phyloP scores from a whole-genome alignment of 2,888 invertebrate species.

The Ophraella communa region DNA sequence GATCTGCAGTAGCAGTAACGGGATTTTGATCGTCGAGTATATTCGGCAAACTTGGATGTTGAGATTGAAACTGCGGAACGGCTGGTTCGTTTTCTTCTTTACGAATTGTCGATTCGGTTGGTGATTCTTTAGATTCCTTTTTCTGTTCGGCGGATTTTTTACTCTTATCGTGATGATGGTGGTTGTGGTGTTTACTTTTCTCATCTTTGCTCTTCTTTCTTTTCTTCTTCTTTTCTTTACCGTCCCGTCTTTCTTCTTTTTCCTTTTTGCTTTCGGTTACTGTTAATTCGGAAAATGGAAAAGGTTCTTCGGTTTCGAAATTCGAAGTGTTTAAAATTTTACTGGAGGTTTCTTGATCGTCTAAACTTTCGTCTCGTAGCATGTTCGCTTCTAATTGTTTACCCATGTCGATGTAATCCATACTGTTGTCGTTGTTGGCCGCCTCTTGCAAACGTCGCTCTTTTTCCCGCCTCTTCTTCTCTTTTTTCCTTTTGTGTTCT shows the following conservation, averaged over 20 bases:
- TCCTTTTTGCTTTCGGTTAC: constrained; percentile 47
- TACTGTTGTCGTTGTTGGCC: constrained; percentile 74
- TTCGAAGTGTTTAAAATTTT: constrained; percentile 56
- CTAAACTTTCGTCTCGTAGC: constrained; percentile 71
- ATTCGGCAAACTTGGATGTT: constrained; percentile 69
- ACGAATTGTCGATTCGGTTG: constrained; percentile 43
- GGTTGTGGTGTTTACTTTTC: constrained; percentile 72
- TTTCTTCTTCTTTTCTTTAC: constrained; percentile 83
- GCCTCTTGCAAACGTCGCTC: constrained; percentile 62
- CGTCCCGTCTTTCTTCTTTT: constrained; percentile 64
- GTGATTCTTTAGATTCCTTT: constrained; percentile 37
- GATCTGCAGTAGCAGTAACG: constrained; percentile 61
- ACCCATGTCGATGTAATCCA: constrained; percentile 82
- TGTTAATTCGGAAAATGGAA: constrained; percentile 31
- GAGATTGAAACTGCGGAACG: constrained; percentile 47
- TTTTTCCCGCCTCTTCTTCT: constrained; percentile 57
- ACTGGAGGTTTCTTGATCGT: constrained; percentile 54
- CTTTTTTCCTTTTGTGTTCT: constrained; percentile 66
- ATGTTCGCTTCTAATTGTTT: constrained; percentile 83
- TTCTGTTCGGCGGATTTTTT: constrained; percentile 54
- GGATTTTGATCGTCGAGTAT: constrained; percentile 68
- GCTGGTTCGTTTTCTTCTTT: constrained; percentile 41
- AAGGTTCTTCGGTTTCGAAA: constrained; percentile 44
- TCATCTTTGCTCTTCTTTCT: constrained; percentile 84
- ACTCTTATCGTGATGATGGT: constrained; percentile 64